Conservation (phyloP, 2,888 invertebrate genomes). For the Choreutis nemorana region DNA sequence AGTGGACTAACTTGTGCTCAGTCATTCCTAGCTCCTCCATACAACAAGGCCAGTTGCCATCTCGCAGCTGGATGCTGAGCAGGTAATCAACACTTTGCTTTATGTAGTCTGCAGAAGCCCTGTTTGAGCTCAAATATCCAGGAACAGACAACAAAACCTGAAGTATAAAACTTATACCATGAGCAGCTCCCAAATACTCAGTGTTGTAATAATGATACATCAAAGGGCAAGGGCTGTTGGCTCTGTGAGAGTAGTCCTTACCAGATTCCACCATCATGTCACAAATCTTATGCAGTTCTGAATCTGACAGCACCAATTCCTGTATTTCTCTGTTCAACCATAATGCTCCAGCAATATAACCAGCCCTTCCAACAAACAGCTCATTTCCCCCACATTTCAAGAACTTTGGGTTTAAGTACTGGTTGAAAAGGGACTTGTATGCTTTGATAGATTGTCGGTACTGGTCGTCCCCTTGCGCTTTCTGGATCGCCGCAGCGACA, state of each 20-base stretch:
- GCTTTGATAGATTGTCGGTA: constrained; percentile 31
- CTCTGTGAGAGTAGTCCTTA: constrained; percentile 67
- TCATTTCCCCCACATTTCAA: constrained; percentile 80
- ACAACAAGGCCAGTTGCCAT: constrained; percentile 81
- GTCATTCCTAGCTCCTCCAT: constrained; percentile 70
- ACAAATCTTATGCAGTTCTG: constrained; percentile 71
- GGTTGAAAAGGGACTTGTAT: constrained; percentile 40
- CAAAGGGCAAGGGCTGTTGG: constrained; percentile 69
- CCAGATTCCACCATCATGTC: constrained; percentile 77
- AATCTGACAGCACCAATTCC: constrained; percentile 37
- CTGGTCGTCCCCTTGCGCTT: constrained; percentile 49
- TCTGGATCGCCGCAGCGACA: constrained; percentile 70
- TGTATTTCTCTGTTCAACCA: constrained; percentile 72
- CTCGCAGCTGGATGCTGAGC: constrained; percentile 69
- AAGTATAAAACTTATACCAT: constrained; percentile 61
- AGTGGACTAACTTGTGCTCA: constrained; percentile 80
- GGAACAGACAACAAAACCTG: constrained; percentile 61
- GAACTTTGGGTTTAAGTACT: constrained; percentile 51
- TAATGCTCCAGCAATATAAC: constrained; percentile 79
- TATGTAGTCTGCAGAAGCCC: constrained; percentile 64
- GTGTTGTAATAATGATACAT: constrained; percentile 82
- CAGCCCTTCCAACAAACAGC: constrained; percentile 85
- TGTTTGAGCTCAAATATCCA: constrained; percentile 63
- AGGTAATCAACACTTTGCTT: constrained; percentile 73
- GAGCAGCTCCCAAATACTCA: constrained; percentile 78